phyloP scores from a whole-genome alignment of 2,888 invertebrate genomes.

The Ernsta delagoae region DNA sequence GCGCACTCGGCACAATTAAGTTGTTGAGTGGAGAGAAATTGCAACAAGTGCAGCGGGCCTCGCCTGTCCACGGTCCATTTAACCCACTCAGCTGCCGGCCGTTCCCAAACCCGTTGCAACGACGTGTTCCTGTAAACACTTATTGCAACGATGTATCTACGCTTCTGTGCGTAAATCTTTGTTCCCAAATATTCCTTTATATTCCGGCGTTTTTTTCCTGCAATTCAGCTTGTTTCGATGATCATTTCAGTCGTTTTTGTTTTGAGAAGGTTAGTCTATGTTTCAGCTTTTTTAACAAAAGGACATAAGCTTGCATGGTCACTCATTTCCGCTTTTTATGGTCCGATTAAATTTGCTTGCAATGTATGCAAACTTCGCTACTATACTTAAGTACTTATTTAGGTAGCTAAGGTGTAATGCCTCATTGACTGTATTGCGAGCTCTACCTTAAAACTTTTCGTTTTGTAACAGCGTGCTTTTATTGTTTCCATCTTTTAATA shows the following conservation, averaged over 20 bases:
- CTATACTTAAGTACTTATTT: too few species aligned
- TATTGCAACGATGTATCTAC: slow-evolving; percentile 47
- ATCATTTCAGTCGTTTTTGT: too few species aligned
- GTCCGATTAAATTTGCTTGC: too few species aligned
- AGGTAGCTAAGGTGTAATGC: neutral
- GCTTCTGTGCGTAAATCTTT: slow-evolving; percentile 41
- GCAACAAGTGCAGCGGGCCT: slow-evolving; percentile 78
- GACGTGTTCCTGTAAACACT: slow-evolving; percentile 58
- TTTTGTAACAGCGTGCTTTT: slow-evolving; percentile 2
- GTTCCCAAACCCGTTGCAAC: slow-evolving; percentile 57
- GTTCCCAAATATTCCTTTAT: neutral
- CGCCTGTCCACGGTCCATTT: slow-evolving; percentile 75
- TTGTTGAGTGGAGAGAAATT: slow-evolving; percentile 74
- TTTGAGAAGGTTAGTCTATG: too few species aligned
- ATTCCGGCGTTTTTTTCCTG: neutral
- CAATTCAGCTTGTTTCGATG: too few species aligned
- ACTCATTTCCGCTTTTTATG: too few species aligned
- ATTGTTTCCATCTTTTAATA: slow-evolving; percentile 12
- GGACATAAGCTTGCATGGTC: too few species aligned
- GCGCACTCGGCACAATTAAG: slow-evolving; percentile 76
- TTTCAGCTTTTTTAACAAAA: too few species aligned
- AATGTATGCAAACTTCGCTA: too few species aligned
- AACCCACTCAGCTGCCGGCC: slow-evolving; percentile 69
- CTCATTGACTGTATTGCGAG: neutral
- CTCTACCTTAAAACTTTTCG: neutral